These are phyloP conservation scores for Chrysomela aeneicollis DNA, from an alignment of 2,888 invertebrate species.

Conservation along the genomic window DNA sequence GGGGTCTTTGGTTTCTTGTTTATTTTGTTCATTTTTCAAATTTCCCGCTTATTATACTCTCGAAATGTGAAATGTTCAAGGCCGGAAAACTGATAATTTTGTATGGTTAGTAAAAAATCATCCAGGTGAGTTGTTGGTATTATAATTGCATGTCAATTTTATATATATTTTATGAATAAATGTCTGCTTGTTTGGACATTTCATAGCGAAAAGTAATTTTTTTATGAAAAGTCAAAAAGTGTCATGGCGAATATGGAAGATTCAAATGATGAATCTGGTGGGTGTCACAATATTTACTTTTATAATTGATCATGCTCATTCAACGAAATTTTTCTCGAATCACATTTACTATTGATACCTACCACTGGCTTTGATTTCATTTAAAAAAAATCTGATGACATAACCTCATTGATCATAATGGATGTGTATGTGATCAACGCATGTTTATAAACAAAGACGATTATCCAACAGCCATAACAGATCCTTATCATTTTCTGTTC, in stretches of 20 bases:
- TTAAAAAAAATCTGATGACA: conserved; percentile 28
- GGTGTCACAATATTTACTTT: conserved; percentile 39
- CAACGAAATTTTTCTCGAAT: not conserved
- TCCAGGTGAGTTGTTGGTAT: conserved; percentile 32
- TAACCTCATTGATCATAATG: conserved; percentile 42
- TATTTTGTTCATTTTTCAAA: conserved; percentile 22
- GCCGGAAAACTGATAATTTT: conserved; percentile 37
- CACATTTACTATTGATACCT: no score
- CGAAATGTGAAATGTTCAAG: conserved; percentile 34
- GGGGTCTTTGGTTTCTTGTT: no score
- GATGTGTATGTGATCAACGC: conserved; percentile 36
- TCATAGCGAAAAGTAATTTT: conserved; percentile 19
- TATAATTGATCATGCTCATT: conserved; percentile 10
- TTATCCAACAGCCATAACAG: conserved; percentile 26
- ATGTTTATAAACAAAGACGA: conserved; percentile 50
- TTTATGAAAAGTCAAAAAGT: conserved; percentile 28
- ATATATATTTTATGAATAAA: conserved; percentile 24
- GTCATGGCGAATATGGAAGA: conserved; percentile 50
- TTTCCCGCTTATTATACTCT: conserved; percentile 7
- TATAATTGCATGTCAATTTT: conserved; percentile 19
- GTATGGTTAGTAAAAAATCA: conserved; percentile 30
- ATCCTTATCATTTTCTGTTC: conserved; percentile 20
- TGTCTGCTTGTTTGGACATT: conserved; percentile 5
- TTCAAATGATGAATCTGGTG: conserved; percentile 52
- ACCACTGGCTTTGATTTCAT: not conserved